Percentiles rank a stretch among this genome's conserved stretches.
These are phyloP conservation scores for Antidorcas marsupialis DNA, from an alignment of 2,113 vertebrate genomes.

Conservation along the genomic window DNA sequence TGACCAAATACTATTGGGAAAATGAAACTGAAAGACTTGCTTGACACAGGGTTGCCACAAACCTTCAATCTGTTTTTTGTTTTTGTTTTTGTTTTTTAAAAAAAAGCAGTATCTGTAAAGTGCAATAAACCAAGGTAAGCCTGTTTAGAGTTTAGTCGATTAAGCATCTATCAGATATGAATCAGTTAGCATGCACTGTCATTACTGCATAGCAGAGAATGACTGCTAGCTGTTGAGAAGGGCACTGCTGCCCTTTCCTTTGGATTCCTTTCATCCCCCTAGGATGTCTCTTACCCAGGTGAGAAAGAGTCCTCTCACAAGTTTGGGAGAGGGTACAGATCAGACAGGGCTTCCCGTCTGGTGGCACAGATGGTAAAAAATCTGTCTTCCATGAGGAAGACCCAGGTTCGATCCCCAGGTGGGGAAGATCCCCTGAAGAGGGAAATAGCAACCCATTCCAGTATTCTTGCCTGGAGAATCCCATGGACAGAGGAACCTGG, in stretches of 20 bases:
- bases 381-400: neutral
- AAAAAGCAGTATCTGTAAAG: neutral
- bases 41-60: neutral
- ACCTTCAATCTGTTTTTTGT: neutral
- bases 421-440: neutral
- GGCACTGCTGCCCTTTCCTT: neutral
- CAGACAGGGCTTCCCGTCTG: neutral
- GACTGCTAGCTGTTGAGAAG: neutral
- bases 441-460: neutral
- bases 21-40: neutral
- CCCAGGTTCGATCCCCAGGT: rapidly evolving
- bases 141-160: neutral
- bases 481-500: neutral
- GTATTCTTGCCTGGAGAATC: neutral
- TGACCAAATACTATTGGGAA: neutral
- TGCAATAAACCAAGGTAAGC: neutral
- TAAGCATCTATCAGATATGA: neutral
- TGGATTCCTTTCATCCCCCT: neutral
- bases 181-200: neutral
- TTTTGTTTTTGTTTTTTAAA: too few relatives aligned
- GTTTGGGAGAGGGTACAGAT: neutral
- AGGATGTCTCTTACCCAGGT: neutral
- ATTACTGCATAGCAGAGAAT: neutral
- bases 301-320: neutral
- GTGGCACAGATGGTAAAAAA: neutral